Conservation (phyloP, 2,797 vertebrate species). For the Pampus argenteus region DNA sequence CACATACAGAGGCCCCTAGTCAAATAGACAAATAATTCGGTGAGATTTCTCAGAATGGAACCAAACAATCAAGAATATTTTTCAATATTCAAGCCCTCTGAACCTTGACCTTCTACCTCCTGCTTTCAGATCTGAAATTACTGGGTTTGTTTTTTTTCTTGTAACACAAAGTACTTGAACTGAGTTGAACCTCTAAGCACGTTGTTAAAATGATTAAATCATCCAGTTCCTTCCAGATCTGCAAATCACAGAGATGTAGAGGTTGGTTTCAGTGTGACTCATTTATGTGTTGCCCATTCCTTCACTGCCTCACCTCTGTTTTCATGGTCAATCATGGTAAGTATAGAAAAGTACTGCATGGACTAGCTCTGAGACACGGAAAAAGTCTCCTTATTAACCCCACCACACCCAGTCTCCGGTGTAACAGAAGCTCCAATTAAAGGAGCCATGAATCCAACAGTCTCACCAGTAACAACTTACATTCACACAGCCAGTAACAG, state of each 20-base stretch:
- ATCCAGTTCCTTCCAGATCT: slow-evolving; percentile 36
- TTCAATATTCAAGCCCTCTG: slow-evolving; percentile 19
- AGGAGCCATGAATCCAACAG: slow-evolving; percentile 24
- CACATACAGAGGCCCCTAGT: slow-evolving; percentile 8
- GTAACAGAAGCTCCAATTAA: slow-evolving; percentile 51
- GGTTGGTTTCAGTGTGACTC: slow-evolving; percentile 33
- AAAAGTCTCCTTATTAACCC: slow-evolving; percentile 70
- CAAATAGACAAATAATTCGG: slow-evolving; percentile 31
- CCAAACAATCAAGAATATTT: slow-evolving; percentile 38
- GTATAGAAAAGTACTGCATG: slow-evolving; percentile 81
- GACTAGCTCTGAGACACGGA: slow-evolving; percentile 46
- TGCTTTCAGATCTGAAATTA: slow-evolving; percentile 52
- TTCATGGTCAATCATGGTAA: slow-evolving; percentile 73
- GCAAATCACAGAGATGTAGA: slow-evolving; percentile 40
- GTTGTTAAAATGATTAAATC: slow-evolving; percentile 10
- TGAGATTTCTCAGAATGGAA: slow-evolving; percentile 64
- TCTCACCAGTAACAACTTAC: slow-evolving; percentile 66
- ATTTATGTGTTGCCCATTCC: slow-evolving; percentile 36
- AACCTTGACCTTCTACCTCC: slow-evolving; percentile 38
- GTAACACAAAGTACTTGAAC: neutral
- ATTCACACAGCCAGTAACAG: slow-evolving; percentile 65
- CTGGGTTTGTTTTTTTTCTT: neutral
- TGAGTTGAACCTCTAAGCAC: neutral
- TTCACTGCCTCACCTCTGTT: slow-evolving; percentile 77
- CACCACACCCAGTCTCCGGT: slow-evolving; percentile 59